phyloP scores from a whole-genome alignment of 1,140 invertebrate species.

The Sarcophaga bullata region DNA sequence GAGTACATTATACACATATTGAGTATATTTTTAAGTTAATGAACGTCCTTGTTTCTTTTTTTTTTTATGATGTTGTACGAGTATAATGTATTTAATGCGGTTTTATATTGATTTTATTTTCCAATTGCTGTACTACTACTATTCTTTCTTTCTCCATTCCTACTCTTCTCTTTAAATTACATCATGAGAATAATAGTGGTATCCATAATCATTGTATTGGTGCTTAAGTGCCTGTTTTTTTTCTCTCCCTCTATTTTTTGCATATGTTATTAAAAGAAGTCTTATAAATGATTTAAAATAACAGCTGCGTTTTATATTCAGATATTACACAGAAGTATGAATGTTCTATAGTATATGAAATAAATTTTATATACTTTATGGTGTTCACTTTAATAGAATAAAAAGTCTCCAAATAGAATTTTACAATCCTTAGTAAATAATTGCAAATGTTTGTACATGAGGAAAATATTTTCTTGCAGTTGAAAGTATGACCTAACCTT shows the following conservation, averaged over 20 bases:
- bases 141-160: not conserved
- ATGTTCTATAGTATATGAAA: not conserved
- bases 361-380: no score
- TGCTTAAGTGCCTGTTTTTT: not conserved
- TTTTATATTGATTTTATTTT: slow-evolving; percentile 17
- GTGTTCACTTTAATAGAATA: no score
- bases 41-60: slow-evolving; percentile 43
- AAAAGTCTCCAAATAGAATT: no score
- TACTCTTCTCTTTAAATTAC: not conserved
- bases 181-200: no score
- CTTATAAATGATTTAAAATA: slow-evolving; percentile 20
- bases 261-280: slow-evolving; percentile 14
- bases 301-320: not conserved
- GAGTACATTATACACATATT: not conserved
- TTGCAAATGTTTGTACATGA: no score
- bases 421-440: no score
- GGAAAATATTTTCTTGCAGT: no score
- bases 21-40: slow-evolving; percentile 32
- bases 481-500: no score
- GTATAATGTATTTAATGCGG: slow-evolving; percentile 10
- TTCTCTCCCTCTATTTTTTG: not conserved
- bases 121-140: not conserved
- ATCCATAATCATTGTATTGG: no score
- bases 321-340: not conserved
- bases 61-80: not conserved